Base-by-base conservation (phyloP, 2,797 vertebrate genomes). In the Rhabdophis nuchalis region DNA sequence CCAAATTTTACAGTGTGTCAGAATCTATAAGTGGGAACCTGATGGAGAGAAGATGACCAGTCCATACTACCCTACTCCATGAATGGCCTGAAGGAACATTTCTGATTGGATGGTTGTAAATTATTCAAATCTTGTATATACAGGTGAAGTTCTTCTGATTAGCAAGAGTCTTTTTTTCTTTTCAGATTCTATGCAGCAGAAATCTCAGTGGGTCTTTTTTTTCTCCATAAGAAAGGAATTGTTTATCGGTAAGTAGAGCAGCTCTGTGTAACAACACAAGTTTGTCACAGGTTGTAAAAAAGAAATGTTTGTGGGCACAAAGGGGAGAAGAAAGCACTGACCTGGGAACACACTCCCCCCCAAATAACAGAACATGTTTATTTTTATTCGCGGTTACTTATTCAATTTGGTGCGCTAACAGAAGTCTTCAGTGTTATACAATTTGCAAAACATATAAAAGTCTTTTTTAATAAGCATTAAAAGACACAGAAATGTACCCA, bases 111-210 rank as follows among this genome's bases (percentile, higher is more conserved):
- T 82, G 72, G 23, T 46, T 2, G 20, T 46, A 82, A 46, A 46
- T 82, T 46, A 46, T 82, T 82, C 72, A 82, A 12, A 46, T 25
- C 10, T 82, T 46, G 41, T 10, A 25, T 25, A 82, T 46, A 11
- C 20, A 82, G 10, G 36, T 82, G 23, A 82, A 46, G 36, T 25
- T 72, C 16, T 32, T 29, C 25, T 56, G 58, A 11, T 1, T 72
- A 82, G 94, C 86, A 20, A n/a, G 1, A 0, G 0, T 23, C 94
- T 90, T 90, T 61, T 60, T 90, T 93, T 95, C 86, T 87, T 97
- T 98, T 82, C 98, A 99, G 99, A 96, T 99, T 99, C 97, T 99
- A 99, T 89, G 99, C 99, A 94, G 99, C 99, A 96, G 99, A 99
- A 98, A 99, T 99, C 93, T 99, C 99, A 94, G 97, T 98, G 54